Conservation (phyloP, 2,113 vertebrate genomes). For the Casuarius casuarius region DNA sequence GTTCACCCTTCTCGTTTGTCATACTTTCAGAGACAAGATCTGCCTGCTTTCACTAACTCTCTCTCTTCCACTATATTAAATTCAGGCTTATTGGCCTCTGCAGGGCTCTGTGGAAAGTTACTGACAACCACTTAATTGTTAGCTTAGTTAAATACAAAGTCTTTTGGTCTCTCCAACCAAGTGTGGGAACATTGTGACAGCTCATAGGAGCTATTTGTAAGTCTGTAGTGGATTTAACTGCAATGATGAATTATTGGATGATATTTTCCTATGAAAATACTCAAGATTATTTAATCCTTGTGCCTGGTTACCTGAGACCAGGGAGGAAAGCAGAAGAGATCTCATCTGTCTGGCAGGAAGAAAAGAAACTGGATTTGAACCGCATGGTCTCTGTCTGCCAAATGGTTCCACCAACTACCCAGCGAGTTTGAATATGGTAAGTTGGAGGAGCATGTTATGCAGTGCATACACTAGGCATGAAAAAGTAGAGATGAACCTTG, state of each 20-base stretch:
- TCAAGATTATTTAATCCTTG: background rate
- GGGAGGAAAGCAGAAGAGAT: background rate
- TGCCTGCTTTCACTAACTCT: conserved; percentile 23
- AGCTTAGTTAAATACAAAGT: background rate
- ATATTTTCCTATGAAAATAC: background rate
- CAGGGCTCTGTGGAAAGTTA: background rate
- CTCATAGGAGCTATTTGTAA: background rate
- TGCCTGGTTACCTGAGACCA: background rate
- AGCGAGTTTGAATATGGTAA: background rate
- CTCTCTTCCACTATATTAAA: conserved; percentile 37
- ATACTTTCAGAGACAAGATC: conserved; percentile 22
- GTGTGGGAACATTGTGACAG: background rate
- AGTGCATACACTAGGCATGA: background rate
- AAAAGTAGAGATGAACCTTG: background rate
- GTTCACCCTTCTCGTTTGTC: conserved; percentile 51
- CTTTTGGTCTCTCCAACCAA: background rate
- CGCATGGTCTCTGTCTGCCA: background rate
- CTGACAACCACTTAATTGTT: conserved; percentile 5
- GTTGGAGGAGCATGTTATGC: background rate
- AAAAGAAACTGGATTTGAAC: background rate
- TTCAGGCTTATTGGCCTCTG: background rate
- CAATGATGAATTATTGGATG: background rate
- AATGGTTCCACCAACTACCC: background rate
- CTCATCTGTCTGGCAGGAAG: background rate
- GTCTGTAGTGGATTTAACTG: background rate